These are phyloP conservation scores for Melanotaenia boesemani DNA, from an alignment of 2,797 vertebrate genomes.

Conservation along the genomic window DNA sequence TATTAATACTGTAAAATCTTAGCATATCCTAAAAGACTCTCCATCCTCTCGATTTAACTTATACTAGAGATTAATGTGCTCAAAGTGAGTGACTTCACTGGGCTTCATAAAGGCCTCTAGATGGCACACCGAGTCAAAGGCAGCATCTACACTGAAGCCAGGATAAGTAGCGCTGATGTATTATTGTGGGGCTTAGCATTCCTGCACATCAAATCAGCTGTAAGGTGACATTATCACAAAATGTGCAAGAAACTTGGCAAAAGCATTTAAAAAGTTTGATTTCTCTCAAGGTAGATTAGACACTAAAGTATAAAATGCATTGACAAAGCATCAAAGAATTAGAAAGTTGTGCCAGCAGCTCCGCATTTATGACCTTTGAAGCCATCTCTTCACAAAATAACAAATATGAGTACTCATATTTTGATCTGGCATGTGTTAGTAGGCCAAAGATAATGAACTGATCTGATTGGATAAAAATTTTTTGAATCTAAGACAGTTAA, in stretches of 20 bases:
- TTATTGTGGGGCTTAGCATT: constrained; percentile 60
- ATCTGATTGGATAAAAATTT: constrained; percentile 25
- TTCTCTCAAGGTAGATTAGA: constrained; percentile 7
- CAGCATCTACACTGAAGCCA: constrained; percentile 51
- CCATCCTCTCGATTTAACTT: constrained; percentile 11
- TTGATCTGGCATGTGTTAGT: neutral
- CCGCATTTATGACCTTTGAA: constrained; percentile 22
- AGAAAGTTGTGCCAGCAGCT: constrained; percentile 2
- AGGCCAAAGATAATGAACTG: neutral
- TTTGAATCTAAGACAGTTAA: constrained; percentile 7
- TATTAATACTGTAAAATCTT: neutral
- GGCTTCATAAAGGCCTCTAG: constrained; percentile 79
- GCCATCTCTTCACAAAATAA: neutral
- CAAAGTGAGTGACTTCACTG: constrained; percentile 45
- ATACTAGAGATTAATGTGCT: constrained; percentile 39
- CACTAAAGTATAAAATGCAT: neutral
- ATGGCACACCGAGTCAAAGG: constrained; percentile 83
- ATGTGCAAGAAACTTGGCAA: constrained; percentile 32
- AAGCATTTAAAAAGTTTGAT: constrained; percentile 18
- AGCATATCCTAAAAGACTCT: constrained; percentile 12
- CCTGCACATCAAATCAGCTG: constrained; percentile 50
- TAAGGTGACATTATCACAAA: constrained; percentile 25
- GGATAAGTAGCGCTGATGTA: constrained; percentile 42
- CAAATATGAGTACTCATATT: neutral
- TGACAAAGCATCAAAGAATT: constrained; percentile 1